Percentiles rank a stretch among this genome's conserved stretches.
These are phyloP conservation scores for Napeogenes sylphis DNA, from an alignment of 2,888 invertebrate species.

Conservation along the genomic window DNA sequence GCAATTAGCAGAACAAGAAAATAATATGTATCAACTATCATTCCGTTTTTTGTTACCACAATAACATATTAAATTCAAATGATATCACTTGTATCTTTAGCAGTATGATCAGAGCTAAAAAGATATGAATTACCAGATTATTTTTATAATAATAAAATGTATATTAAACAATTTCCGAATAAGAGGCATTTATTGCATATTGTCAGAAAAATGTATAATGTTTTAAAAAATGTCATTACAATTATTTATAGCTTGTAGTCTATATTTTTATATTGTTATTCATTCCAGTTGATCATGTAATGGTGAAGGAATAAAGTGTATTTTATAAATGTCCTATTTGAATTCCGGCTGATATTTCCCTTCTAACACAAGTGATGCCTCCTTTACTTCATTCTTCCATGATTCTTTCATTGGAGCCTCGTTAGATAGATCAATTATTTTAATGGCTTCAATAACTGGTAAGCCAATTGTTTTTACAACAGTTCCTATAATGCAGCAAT, in stretches of 20 bases:
- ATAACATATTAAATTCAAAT: too few species aligned
- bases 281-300: conserved; percentile 32
- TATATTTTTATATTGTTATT: conserved; percentile 23
- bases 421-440: conserved; percentile 59
- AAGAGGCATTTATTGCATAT: neutral
- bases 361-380: conserved; percentile 54
- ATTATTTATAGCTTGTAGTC: conserved; percentile 16
- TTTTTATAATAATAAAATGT: too few species aligned
- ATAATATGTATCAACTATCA: too few species aligned
- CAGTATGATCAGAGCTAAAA: too few species aligned
- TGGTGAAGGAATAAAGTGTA: conserved; percentile 38
- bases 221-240: conserved; percentile 11
- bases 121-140: too few species aligned
- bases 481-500: conserved; percentile 68
- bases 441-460: conserved; percentile 64
- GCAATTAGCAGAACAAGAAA: too few species aligned
- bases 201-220: conserved; percentile 7
- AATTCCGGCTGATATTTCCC: conserved; percentile 50
- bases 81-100: too few species aligned
- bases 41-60: too few species aligned
- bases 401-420: conserved; percentile 54
- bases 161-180: neutral
- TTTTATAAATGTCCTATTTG: conserved; percentile 28
- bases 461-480: conserved; percentile 61
- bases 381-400: conserved; percentile 66